phyloP scores from a whole-genome alignment of 2,888 invertebrate species.

The Vesta saturnalis region DNA sequence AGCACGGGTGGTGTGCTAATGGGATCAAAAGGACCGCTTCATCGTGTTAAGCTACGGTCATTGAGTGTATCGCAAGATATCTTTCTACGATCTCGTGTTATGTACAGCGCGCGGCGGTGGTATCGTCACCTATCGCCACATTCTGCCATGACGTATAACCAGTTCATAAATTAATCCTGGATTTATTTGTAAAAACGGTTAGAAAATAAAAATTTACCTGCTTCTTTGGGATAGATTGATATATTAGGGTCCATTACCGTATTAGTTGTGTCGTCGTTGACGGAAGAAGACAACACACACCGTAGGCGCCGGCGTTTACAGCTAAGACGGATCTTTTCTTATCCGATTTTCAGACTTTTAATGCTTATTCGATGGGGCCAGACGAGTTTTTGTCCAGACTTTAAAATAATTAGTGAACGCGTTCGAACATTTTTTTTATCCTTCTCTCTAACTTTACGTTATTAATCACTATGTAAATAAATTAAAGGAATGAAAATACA shows the following conservation, averaged over 20 bases:
- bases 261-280: conserved; percentile 48
- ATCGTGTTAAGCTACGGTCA: conserved; percentile 27
- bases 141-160: conserved; percentile 19
- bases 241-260: conserved; percentile 52
- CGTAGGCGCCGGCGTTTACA: conserved; percentile 52
- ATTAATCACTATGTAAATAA: conserved; percentile 15
- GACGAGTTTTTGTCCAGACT: conserved; percentile 8
- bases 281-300: conserved; percentile 47
- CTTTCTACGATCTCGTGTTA: conserved; percentile 19
- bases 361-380: conserved; percentile 14
- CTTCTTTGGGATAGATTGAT: conserved; percentile 42
- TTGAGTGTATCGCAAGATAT: conserved; percentile 20
- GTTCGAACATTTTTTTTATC: conserved; percentile 18
- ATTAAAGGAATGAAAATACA: not conserved
- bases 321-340: conserved; percentile 32
- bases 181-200: conserved; percentile 10
- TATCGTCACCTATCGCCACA: conserved; percentile 25
- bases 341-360: conserved; percentile 30
- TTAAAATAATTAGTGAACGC: conserved; percentile 14
- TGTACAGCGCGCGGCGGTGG: conserved; percentile 13
- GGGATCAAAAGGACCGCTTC: conserved; percentile 44
- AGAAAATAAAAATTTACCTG: conserved; percentile 6
- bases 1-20: conserved; percentile 38
- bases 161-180: conserved; percentile 13
- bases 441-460: not conserved